These are phyloP conservation scores for Synanthedon andrenaeformis DNA, from an alignment of 2,888 invertebrate species.

Conservation along the genomic window DNA sequence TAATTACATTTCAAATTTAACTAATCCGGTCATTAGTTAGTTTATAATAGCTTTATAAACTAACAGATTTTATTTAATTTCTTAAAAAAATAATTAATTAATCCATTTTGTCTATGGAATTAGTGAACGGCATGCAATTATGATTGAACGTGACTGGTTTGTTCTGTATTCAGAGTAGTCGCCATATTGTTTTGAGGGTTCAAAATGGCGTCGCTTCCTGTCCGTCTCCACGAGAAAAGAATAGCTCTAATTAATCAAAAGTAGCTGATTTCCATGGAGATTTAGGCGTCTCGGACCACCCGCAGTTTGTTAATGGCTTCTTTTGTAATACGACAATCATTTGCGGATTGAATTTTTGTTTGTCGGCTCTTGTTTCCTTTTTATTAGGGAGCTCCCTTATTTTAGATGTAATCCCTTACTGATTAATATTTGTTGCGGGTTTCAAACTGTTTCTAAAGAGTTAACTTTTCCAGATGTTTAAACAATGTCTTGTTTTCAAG, in stretches of 20 bases:
- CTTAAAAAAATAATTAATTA: too few relatives aligned
- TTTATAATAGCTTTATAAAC: too few relatives aligned
- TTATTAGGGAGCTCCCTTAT: constrained; percentile 32
- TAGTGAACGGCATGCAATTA: not conserved
- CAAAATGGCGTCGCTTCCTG: constrained; percentile 46
- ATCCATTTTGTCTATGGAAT: constrained; percentile 7
- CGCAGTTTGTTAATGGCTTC: constrained; percentile 52
- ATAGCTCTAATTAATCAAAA: constrained; percentile 68
- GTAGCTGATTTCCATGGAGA: constrained; percentile 67
- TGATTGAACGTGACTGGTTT: too few relatives aligned
- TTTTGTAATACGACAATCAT: constrained; percentile 48
- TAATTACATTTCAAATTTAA: too few relatives aligned
- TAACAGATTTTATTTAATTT: too few relatives aligned
- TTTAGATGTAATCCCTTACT: constrained; percentile 33
- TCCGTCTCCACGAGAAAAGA: constrained; percentile 51
- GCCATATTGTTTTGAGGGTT: constrained; percentile 57
- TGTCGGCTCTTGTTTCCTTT: constrained; percentile 31
- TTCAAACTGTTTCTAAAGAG: not conserved
- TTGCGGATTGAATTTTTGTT: constrained; percentile 53
- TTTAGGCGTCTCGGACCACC: constrained; percentile 38
- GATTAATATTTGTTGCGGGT: constrained; percentile 36
- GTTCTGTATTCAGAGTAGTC: constrained; percentile 4
- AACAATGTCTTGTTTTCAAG: not conserved
- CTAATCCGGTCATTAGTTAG: too few relatives aligned
- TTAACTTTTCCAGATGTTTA: not conserved